Conservation (phyloP, 2,113 vertebrate species). For the Anarhynchus alexandrinus region DNA sequence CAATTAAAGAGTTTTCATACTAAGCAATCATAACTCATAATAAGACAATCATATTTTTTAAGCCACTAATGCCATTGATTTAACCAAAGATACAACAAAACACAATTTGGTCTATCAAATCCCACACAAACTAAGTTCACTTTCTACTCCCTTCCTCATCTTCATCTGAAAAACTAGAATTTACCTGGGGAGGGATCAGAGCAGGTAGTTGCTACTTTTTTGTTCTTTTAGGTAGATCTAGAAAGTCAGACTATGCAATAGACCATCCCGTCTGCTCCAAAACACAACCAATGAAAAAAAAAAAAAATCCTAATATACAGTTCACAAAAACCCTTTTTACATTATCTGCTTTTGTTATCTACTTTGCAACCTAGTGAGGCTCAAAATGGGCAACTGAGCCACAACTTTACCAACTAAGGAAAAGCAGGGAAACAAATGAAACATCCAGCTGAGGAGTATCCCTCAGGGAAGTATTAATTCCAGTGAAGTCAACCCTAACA, state of each 20-base stretch:
- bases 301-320: not conserved
- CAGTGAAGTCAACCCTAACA: not conserved
- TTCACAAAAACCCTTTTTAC: not conserved
- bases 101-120: not conserved
- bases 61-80: not conserved
- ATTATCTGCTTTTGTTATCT: not conserved
- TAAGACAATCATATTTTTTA: not conserved
- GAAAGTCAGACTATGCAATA: not conserved
- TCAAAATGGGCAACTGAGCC: not conserved
- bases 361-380: not conserved
- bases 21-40: not conserved
- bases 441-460: not conserved
- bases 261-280: not conserved
- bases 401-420: not conserved
- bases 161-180: not conserved
- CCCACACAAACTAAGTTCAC: not conserved
- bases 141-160: not conserved
- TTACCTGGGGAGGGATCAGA: not conserved
- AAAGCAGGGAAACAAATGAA: not conserved
- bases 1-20: not conserved
- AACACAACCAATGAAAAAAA: not conserved
- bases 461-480: not conserved
- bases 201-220: not conserved
- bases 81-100: not conserved
- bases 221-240: not conserved